Percentiles rank a stretch among this genome's conserved stretches.
Evolutionary conservation across 2,113 vertebrate genomes (phyloP).

Genomic region (Sminthopsis crassicaudata): DNA sequence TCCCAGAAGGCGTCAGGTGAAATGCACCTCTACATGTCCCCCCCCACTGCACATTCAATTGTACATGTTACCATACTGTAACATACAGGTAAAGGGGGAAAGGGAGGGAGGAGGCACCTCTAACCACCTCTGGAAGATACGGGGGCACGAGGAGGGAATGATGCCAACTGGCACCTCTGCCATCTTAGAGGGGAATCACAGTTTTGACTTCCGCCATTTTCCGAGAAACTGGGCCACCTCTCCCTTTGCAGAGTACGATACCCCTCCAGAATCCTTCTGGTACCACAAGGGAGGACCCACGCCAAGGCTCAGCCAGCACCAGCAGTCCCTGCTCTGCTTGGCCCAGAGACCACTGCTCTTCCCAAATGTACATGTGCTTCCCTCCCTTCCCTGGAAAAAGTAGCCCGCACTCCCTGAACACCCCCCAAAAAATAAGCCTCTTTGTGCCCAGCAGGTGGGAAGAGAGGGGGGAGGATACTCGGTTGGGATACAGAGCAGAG

Average conservation of each 20-base stretch:
- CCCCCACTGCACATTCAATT: not conserved
- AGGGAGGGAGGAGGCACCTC: not conserved
- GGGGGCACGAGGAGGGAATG: not conserved
- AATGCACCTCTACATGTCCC: not conserved
- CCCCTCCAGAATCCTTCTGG: not conserved
- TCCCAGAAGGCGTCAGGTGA: not conserved
- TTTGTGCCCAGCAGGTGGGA: not conserved
- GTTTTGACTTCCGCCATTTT: not conserved
- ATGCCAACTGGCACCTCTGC: not conserved
- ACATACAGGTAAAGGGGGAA: not conserved
- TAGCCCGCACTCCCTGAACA: not conserved
- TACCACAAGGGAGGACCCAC: not conserved
- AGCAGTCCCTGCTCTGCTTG: not conserved
- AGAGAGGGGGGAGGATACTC: not conserved
- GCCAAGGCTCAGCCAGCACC: not conserved
- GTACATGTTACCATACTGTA: not conserved
- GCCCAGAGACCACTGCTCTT: not conserved
- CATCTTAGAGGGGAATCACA: not conserved
- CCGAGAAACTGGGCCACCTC: not conserved
- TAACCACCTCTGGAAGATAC: not conserved
- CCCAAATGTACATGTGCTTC: not conserved
- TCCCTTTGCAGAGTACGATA: not conserved
- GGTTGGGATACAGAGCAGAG: not conserved
- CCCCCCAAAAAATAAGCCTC: not conserved
- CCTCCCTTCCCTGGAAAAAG: not conserved